Evolutionary conservation across 2,113 vertebrate genomes (phyloP).

Genomic region (Tetrao urogallus): DNA sequence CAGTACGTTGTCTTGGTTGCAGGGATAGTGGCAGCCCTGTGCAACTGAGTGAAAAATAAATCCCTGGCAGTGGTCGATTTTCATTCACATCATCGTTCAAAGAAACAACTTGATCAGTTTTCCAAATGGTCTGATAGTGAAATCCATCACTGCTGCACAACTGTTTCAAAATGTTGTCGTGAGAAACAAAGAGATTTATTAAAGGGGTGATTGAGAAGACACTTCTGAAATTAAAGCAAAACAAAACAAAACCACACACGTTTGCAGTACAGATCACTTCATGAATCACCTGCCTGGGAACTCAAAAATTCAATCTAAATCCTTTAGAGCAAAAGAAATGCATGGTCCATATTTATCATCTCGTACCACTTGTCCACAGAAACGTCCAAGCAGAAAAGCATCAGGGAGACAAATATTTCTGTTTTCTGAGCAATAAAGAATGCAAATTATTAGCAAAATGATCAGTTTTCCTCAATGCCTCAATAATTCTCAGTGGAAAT

Average conservation of each 20-base stretch:
- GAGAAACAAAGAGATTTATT: not conserved
- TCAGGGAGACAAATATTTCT: not conserved
- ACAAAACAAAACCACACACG: not conserved
- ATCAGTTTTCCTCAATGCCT: not conserved
- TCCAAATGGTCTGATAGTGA: not conserved
- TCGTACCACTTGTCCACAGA: not conserved
- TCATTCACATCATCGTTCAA: not conserved
- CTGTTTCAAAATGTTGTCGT: not conserved
- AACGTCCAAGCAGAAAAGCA: not conserved
- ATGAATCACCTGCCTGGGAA: not conserved
- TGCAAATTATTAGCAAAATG: not conserved
- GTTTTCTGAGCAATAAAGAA: not conserved
- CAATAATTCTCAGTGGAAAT: not conserved
- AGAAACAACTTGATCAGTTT: not conserved
- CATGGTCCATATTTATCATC: not conserved
- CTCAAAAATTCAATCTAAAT: not conserved
- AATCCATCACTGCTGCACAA: not conserved
- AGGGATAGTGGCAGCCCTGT: not conserved
- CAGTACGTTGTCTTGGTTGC: not conserved
- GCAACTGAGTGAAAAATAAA: not conserved
- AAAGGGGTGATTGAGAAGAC: fast-evolving
- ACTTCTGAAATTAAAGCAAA: not conserved
- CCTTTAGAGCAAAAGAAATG: not conserved
- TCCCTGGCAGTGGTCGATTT: not conserved
- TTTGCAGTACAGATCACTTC: not conserved